A percentile compares a stretch with the other conserved stretches of the same genome.
These are phyloP conservation scores for Dendrocincla fuliginosa DNA, from an alignment of 2,797 vertebrate species.

Conservation along the genomic window DNA sequence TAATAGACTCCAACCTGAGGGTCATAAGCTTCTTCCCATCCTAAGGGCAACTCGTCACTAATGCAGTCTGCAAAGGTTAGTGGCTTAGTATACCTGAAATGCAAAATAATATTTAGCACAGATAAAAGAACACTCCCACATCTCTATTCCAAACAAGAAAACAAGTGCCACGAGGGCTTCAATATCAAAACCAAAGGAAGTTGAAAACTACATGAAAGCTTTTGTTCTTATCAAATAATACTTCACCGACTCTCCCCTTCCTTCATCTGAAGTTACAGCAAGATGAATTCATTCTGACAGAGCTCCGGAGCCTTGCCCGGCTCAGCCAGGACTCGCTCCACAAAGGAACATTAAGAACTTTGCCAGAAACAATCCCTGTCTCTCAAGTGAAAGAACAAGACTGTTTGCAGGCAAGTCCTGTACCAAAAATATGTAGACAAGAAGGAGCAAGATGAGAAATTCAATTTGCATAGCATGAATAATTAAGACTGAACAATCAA, in stretches of 20 bases:
- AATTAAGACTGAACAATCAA: constrained; percentile 53
- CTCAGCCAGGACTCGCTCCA: background rate
- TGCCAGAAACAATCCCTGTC: constrained; percentile 47
- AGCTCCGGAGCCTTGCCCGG: background rate
- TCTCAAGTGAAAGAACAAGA: constrained; percentile 41
- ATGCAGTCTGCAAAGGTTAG: constrained; percentile 98
- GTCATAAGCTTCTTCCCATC: constrained; percentile 97
- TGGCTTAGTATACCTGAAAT: constrained; percentile 93
- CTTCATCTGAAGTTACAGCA: background rate
- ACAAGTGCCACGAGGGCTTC: background rate
- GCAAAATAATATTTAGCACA: constrained; percentile 12
- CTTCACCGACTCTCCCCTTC: background rate
- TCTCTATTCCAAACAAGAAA: background rate
- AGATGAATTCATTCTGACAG: constrained; percentile 20
- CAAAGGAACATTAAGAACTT: constrained; percentile 56
- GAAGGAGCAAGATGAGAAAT: constrained; percentile 60
- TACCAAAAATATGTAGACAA: constrained; percentile 64
- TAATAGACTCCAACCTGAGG: constrained; percentile 92
- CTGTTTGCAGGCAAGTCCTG: constrained; percentile 43
- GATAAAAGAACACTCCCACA: background rate
- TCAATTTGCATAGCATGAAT: constrained; percentile 64
- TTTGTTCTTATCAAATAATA: background rate
- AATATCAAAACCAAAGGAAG: background rate
- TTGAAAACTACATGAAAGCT: background rate
- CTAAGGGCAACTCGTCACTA: constrained; percentile 93